A percentile compares a stretch with the other conserved stretches of the same genome.
These are phyloP conservation scores for Allophyes oxyacanthae DNA, from an alignment of 2,888 invertebrate species.

Conservation along the genomic window DNA sequence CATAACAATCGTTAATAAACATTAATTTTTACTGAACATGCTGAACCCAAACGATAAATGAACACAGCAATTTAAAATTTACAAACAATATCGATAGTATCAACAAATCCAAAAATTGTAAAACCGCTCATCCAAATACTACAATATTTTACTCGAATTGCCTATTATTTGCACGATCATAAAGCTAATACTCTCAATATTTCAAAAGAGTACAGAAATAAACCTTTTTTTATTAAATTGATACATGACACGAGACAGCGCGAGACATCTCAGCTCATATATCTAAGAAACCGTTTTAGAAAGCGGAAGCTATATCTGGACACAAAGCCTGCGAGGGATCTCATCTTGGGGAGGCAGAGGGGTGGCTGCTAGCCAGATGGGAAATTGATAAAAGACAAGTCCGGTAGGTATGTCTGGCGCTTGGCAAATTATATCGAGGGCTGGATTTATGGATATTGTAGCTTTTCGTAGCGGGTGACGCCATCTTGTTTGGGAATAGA, in stretches of 20 bases:
- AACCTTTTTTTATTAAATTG: slow-evolving; percentile 47
- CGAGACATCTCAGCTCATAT: slow-evolving; percentile 33
- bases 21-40: not conserved
- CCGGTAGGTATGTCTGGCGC: slow-evolving; percentile 41
- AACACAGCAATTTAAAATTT: slow-evolving; percentile 9
- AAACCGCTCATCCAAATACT: not conserved
- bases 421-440: slow-evolving; percentile 30
- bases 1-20: slow-evolving; percentile 1
- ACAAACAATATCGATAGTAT: slow-evolving; percentile 1
- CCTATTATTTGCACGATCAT: slow-evolving; percentile 8
- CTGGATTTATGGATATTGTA: slow-evolving; percentile 20
- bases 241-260: slow-evolving; percentile 42
- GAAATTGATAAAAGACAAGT: slow-evolving; percentile 51
- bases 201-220: slow-evolving; percentile 22
- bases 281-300: slow-evolving; percentile 40
- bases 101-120: slow-evolving; percentile 9
- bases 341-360: slow-evolving; percentile 37
- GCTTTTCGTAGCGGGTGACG: not conserved
- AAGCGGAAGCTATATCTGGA: slow-evolving; percentile 47
- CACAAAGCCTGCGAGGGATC: slow-evolving; percentile 42
- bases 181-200: slow-evolving; percentile 19
- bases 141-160: not conserved
- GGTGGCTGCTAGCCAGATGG: slow-evolving; percentile 49
- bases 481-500: not conserved
- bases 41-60: slow-evolving; percentile 4